Evolutionary conservation across 2,797 vertebrate species (phyloP), one percentile per base, ranked within the genome.

Genomic region (Steatocranus sp.): DNA sequence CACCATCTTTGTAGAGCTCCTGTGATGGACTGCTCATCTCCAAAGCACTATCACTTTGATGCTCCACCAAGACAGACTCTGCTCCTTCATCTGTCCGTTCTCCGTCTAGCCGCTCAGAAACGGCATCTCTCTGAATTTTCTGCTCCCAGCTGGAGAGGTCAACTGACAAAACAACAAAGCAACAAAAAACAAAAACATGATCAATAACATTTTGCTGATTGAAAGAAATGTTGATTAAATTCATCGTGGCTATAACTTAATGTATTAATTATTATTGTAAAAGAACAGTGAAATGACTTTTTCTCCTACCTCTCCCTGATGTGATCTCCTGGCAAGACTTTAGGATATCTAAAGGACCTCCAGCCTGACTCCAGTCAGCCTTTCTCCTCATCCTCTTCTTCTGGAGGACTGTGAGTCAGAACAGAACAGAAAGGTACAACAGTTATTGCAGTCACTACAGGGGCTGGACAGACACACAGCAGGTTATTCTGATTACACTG

Each of bases 111-210:
- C 82, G 94, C 83, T 95, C 94, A 3, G 94, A 95, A 3, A 93
- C 93, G 4, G 96, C 93, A 73, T 98, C 97, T 78, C 96, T 96
- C 70, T 97, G 96, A 73, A 99, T 98, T 94, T 99, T 99, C 91
- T 97, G 95, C 90, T 97, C 96, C 98, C 98, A 99, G 94, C 97
- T 98, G 88, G 94, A 96, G 81, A 99, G 88, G 88, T 98, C 97
- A 86, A 98, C 98, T 98, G 87, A 54, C 23, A 23, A 46, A 20
- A 66, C 25, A 34, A 38, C 34, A 46, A 74, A 43, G 73, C 12
- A 30, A 74, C 18, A 15, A 53, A 75, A 63, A 54, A 34, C 20
- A 46, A 84, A 54, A 78, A 30, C 6, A 61, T 6, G 11, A 78
- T 10, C 8, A 12, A 32, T 14, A 81, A 68, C 10, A 81, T 51